phyloP scores from a whole-genome alignment of 2,113 vertebrate species.

The Agapornis roseicollis region DNA sequence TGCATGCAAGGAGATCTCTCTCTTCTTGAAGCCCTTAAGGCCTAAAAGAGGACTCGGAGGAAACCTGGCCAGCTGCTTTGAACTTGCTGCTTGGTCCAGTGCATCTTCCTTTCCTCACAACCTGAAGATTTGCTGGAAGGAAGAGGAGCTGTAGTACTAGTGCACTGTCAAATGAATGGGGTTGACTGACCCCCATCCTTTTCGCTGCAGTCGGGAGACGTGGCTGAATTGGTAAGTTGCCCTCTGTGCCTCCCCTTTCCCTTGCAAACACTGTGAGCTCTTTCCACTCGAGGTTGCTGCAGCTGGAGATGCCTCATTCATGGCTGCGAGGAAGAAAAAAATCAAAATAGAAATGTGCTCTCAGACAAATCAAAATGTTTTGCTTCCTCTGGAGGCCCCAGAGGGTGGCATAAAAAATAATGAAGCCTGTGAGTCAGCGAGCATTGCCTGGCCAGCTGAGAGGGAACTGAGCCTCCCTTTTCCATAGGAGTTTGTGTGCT shows the following conservation, averaged over 20 bases:
- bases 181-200: background rate
- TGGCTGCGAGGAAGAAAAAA: background rate
- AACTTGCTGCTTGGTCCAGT: background rate
- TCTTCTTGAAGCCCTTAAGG: background rate
- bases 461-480: conserved; percentile 8
- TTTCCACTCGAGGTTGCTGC: background rate
- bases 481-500: conserved; percentile 48
- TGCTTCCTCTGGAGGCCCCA: conserved; percentile 52
- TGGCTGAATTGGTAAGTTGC: conserved; percentile 25
- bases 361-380: conserved; percentile 55
- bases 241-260: background rate
- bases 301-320: conserved; percentile 46
- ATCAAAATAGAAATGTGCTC: conserved; percentile 4
- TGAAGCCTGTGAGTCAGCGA: conserved; percentile 49
- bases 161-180: background rate
- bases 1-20: background rate
- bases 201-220: background rate
- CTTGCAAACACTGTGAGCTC: background rate
- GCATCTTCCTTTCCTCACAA: background rate
- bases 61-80: background rate
- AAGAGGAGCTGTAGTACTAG: background rate
- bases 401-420: conserved; percentile 37
- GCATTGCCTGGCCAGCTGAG: conserved; percentile 29
- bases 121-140: background rate
- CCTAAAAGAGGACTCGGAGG: background rate